Evolutionary conservation across 2,888 invertebrate genomes (phyloP).

Genomic region (Drosophila setosimentum): DNA sequence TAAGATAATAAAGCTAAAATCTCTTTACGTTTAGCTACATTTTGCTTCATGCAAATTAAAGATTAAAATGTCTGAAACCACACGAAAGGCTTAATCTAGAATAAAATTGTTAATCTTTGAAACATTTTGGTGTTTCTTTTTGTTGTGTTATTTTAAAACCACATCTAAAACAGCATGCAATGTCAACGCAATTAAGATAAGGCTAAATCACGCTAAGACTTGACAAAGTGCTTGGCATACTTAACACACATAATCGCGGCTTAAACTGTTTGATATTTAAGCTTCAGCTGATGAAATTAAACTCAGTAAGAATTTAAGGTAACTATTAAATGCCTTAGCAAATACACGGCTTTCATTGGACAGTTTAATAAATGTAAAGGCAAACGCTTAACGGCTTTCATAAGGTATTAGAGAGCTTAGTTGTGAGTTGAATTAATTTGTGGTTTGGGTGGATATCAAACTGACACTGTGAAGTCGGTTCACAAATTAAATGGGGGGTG

Average conservation of each 20-base stretch:
- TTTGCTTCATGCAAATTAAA: background rate
- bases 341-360: conserved; percentile 19
- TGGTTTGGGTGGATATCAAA: conserved; percentile 11
- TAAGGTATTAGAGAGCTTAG: conserved; percentile 12
- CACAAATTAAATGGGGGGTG: conserved; percentile 30
- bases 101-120: background rate
- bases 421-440: conserved; percentile 32
- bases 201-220: background rate
- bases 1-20: background rate
- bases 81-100: background rate
- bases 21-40: background rate
- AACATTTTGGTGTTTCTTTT: background rate
- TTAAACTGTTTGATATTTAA: conserved; percentile 26
- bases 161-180: background rate
- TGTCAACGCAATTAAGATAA: conserved; percentile 7
- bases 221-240: background rate
- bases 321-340: conserved; percentile 20
- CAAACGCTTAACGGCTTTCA: conserved; percentile 4
- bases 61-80: background rate
- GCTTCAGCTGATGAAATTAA: conserved; percentile 7
- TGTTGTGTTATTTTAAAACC: background rate
- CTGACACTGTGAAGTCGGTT: conserved; percentile 10
- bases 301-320: conserved; percentile 4
- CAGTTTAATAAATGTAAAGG: conserved; percentile 17
- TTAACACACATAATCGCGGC: conserved; percentile 14